Percentiles rank a stretch among this genome's conserved stretches.
Conservation (phyloP, 2,113 vertebrate genomes). For the Pelodiscus sinensis region DNA sequence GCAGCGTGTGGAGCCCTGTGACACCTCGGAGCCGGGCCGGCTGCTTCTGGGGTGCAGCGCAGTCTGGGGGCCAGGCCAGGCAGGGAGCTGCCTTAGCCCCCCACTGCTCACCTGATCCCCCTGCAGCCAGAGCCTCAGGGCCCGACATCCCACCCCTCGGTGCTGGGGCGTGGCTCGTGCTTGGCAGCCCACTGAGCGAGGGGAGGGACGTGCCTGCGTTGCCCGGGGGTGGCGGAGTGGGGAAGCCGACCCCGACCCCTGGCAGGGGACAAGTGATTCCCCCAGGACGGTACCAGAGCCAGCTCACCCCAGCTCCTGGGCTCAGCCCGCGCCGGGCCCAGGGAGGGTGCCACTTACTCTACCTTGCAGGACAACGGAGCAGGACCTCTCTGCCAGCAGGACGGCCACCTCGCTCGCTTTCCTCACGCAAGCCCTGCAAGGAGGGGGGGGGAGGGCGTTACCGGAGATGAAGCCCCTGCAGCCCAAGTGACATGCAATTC, state of each 20-base stretch:
- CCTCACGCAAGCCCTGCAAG: slow-evolving; percentile 85
- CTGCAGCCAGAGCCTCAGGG: too few relatives aligned
- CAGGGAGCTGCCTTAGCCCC: too few relatives aligned
- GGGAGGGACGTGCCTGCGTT: neutral
- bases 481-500: neutral
- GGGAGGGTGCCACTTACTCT: slow-evolving; percentile 12
- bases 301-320: too few relatives aligned
- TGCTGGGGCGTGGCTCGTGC: too few relatives aligned
- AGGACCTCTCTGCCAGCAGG: slow-evolving; percentile 83
- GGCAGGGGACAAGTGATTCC: neutral
- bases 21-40: too few relatives aligned
- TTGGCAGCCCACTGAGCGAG: too few relatives aligned
- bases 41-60: too few relatives aligned
- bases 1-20: too few relatives aligned
- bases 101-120: too few relatives aligned
- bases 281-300: neutral
- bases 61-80: too few relatives aligned
- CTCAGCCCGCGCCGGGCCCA: neutral
- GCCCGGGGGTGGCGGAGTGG: neutral
- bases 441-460: neutral
- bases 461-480: too few relatives aligned
- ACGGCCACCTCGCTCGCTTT: slow-evolving; percentile 88
- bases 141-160: too few relatives aligned
- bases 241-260: neutral
- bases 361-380: slow-evolving; percentile 94